phyloP scores from a whole-genome alignment of 2,888 invertebrate species.

The Rotaria sp. region DNA sequence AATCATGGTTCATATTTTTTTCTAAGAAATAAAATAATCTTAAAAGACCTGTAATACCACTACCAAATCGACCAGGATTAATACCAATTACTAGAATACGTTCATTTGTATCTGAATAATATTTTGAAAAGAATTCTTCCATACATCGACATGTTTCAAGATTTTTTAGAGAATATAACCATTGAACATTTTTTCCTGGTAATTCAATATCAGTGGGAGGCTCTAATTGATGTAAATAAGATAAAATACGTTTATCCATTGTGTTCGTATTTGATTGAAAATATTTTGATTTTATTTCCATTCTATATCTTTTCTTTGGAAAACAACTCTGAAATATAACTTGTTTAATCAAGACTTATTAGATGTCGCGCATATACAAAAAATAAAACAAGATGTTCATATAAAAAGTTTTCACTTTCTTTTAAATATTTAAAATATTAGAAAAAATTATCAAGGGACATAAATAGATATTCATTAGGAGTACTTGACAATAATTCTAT shows the following conservation, averaged over 20 bases:
- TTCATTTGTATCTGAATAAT: slow-evolving; percentile 8
- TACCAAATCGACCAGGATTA: slow-evolving; percentile 25
- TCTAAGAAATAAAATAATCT: too few relatives aligned
- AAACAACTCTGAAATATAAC: too few relatives aligned
- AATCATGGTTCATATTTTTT: too few relatives aligned
- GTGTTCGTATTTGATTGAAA: neutral
- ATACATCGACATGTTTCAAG: neutral
- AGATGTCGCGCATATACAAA: slow-evolving; percentile 11
- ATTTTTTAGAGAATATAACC: neutral
- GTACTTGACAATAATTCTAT: neutral
- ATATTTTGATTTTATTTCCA: neutral
- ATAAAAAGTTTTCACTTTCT: neutral
- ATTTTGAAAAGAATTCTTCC: neutral
- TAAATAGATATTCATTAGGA: neutral
- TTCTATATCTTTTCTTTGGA: neutral
- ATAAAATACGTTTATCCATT: neutral
- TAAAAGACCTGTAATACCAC: neutral
- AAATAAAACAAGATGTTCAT: too few relatives aligned
- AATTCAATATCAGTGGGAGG: neutral
- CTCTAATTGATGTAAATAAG: neutral
- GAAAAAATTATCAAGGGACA: neutral
- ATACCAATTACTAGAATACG: neutral
- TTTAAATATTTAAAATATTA: neutral
- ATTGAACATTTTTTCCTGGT: neutral
- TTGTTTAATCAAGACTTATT: neutral